These are phyloP conservation scores for Tachypleus tridentatus DNA, from an alignment of 1,140 invertebrate species.

Conservation along the genomic window DNA sequence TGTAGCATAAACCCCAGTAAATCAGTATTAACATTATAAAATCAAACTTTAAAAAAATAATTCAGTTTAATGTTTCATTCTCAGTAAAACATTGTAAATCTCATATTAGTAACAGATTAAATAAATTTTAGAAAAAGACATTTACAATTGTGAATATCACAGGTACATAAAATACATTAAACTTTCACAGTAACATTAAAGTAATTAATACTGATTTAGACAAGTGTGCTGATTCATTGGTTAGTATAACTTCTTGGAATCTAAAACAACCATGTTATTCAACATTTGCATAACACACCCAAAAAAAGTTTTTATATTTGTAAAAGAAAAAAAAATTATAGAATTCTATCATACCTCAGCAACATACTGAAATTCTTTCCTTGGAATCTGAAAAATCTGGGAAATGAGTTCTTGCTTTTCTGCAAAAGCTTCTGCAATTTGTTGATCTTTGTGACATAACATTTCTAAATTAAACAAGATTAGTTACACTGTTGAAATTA, in stretches of 20 bases:
- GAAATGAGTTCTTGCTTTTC: slow-evolving; percentile 62
- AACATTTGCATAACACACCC: background rate
- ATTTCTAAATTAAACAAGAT: slow-evolving; percentile 41
- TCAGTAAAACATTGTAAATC: no score
- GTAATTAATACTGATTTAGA: background rate
- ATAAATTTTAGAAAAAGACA: no score
- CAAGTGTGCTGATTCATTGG: background rate
- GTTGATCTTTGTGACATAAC: slow-evolving; percentile 54
- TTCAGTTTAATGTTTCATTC: no score
- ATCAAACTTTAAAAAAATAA: no score
- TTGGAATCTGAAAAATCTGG: slow-evolving; percentile 59
- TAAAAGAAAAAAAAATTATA: no score
- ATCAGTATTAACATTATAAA: no score
- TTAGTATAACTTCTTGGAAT: background rate
- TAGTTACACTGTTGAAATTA: background rate
- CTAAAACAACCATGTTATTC: background rate
- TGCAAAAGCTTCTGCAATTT: slow-evolving; percentile 51
- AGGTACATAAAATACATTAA: background rate
- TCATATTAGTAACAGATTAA: no score
- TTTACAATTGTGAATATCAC: no score
- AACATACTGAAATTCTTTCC: slow-evolving; percentile 52
- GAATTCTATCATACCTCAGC: slow-evolving; percentile 38
- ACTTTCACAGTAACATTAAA: background rate
- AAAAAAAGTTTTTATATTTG: no score
- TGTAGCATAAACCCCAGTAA: no score